Percentiles rank a stretch among this genome's conserved stretches.
These are phyloP conservation scores for Scaptomyza tumidula DNA, from an alignment of 2,888 invertebrate species.

Conservation along the genomic window DNA sequence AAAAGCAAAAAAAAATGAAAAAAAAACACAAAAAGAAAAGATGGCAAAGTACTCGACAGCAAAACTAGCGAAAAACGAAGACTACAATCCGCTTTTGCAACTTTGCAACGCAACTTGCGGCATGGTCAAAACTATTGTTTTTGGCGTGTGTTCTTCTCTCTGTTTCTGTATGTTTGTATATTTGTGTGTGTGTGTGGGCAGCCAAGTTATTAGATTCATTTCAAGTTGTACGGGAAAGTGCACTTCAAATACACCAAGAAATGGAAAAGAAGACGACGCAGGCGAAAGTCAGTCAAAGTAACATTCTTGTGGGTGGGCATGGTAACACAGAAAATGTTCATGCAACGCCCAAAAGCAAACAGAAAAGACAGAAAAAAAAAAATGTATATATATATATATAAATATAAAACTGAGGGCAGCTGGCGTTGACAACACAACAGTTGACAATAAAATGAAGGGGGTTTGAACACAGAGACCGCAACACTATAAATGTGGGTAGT, in stretches of 20 bases:
- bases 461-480: slow-evolving; percentile 64
- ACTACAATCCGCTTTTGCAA: slow-evolving; percentile 68
- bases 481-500: slow-evolving; percentile 76
- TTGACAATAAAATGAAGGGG: slow-evolving; percentile 23
- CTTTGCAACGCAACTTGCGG: slow-evolving; percentile 39
- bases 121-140: slow-evolving; percentile 65
- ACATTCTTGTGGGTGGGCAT: slow-evolving; percentile 35
- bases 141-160: slow-evolving; percentile 26
- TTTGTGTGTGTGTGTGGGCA: slow-evolving; percentile 25
- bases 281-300: slow-evolving; percentile 72
- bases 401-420: slow-evolving; percentile 42
- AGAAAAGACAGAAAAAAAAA: slow-evolving; percentile 7
- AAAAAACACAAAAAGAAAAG: slow-evolving; percentile 18
- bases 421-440: slow-evolving; percentile 73
- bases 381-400: neutral
- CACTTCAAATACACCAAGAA: slow-evolving; percentile 67
- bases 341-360: slow-evolving; percentile 33
- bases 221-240: slow-evolving; percentile 78
- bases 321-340: slow-evolving; percentile 36
- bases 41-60: slow-evolving; percentile 64
- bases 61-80: slow-evolving; percentile 50
- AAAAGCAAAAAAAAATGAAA: neutral
- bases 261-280: slow-evolving; percentile 31
- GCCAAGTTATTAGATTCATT: slow-evolving; percentile 79
- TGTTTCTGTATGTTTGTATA: slow-evolving; percentile 11